These are phyloP conservation scores for Temnothorax curvispinosus DNA, from an alignment of 1,140 invertebrate genomes.

Conservation along the genomic window DNA sequence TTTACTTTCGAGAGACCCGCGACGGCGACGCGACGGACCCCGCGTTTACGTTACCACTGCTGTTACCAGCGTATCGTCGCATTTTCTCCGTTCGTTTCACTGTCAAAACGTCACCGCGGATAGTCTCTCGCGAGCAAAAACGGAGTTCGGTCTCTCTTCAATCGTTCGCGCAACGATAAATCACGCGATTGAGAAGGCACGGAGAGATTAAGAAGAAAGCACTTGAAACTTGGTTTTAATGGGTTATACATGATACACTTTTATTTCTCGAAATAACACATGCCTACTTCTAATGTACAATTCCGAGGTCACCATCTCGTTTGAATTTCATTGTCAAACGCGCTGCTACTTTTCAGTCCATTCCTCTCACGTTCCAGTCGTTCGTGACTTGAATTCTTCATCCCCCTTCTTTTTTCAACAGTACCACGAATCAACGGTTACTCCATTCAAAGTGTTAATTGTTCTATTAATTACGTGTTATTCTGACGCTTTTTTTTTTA, in stretches of 20 bases:
- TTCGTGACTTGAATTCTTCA: neutral
- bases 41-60: neutral
- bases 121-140: constrained; percentile 24
- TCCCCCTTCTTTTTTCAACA: neutral
- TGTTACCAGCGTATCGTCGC: neutral
- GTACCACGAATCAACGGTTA: neutral
- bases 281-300: constrained; percentile 75
- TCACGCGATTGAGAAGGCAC: constrained; percentile 79
- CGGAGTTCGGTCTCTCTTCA: neutral
- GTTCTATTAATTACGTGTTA: neutral
- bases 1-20: neutral
- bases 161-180: constrained; percentile 41
- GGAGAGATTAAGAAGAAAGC: constrained; percentile 82
- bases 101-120: neutral
- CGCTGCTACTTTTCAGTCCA: constrained; percentile 17
- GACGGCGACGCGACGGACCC: neutral
- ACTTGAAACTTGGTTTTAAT: constrained; percentile 76
- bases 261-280: constrained; percentile 73
- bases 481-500: neutral
- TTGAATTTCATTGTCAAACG: constrained; percentile 44
- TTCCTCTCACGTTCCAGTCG: constrained; percentile 1
- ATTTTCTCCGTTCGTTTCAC: neutral
- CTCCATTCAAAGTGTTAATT: constrained; percentile 29
- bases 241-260: constrained; percentile 75
- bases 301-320: constrained; percentile 61